Percentiles rank a stretch among this genome's conserved stretches.
Evolutionary conservation across 2,113 vertebrate species (phyloP).

Genomic region (Periophthalmus modestus): DNA sequence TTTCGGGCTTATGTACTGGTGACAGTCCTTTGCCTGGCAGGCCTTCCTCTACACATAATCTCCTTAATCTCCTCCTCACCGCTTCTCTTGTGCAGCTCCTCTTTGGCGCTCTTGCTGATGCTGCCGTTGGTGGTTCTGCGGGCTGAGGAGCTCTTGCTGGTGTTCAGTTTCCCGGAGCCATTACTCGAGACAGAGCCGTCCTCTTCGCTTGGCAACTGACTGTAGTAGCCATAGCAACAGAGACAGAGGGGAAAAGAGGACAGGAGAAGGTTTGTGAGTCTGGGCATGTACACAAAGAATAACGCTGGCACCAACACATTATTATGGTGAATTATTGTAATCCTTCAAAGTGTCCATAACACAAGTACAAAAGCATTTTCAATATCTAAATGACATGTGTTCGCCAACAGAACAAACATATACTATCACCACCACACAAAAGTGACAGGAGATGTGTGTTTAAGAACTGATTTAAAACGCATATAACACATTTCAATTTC

Average conservation of each 20-base stretch:
- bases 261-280: conserved; percentile 26
- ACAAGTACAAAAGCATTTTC: neutral
- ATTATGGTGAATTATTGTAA: neutral
- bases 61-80: conserved; percentile 47
- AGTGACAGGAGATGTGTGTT: neutral
- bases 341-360: neutral
- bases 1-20: neutral
- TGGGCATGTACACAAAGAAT: conserved; percentile 33
- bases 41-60: neutral
- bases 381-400: neutral
- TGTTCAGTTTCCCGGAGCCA: conserved; percentile 92
- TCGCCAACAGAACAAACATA: neutral
- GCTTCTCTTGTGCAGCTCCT: conserved; percentile 65
- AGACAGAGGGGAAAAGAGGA: conserved; percentile 40
- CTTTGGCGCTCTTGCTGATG: conserved; percentile 84
- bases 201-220: conserved; percentile 92
- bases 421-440: neutral
- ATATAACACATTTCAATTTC: neutral
- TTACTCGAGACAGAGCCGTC: conserved; percentile 90
- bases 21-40: conserved; percentile 13
- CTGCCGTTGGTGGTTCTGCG: conserved; percentile 83
- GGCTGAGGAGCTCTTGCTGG: conserved; percentile 82
- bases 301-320: conserved; percentile 18
- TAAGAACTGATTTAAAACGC: neutral
- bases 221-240: conserved; percentile 96